These are phyloP conservation scores for Aphodius sticticus DNA, from an alignment of 2,888 invertebrate genomes.

Conservation along the genomic window DNA sequence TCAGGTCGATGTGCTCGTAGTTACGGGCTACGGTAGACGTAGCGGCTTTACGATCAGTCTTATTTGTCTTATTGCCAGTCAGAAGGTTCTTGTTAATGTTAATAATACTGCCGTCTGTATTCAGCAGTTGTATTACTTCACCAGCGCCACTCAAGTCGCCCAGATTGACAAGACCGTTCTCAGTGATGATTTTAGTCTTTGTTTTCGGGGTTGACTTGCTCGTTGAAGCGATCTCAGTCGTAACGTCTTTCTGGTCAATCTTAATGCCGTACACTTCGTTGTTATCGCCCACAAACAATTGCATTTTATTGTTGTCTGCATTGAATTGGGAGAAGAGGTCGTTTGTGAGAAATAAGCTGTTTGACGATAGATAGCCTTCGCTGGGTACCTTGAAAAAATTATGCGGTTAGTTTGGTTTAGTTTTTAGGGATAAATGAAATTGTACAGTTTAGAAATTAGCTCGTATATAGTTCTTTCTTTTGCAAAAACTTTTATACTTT, in stretches of 20 bases:
- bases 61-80: constrained; percentile 30
- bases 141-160: constrained; percentile 17
- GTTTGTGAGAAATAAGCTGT: constrained; percentile 48
- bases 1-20: constrained; percentile 33
- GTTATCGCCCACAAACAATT: constrained; percentile 26
- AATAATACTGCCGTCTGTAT: constrained; percentile 48
- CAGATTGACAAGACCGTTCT: constrained; percentile 22
- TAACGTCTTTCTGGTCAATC: constrained; percentile 13
- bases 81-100: constrained; percentile 42
- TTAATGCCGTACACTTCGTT: constrained; percentile 32
- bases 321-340: constrained; percentile 46
- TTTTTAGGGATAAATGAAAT: neutral
- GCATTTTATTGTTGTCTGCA: constrained; percentile 24
- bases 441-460: neutral
- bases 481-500: too few species aligned
- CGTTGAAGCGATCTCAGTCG: neutral
- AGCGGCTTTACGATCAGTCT: neutral
- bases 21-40: neutral
- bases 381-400: constrained; percentile 42
- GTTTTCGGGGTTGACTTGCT: neutral
- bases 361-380: constrained; percentile 46
- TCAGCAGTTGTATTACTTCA: constrained; percentile 49
- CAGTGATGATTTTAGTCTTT: neutral
- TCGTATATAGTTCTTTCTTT: constrained; percentile 7
- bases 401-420: neutral